These are phyloP conservation scores for Zonitis immaculata DNA, from an alignment of 2,888 invertebrate species.

Conservation along the genomic window DNA sequence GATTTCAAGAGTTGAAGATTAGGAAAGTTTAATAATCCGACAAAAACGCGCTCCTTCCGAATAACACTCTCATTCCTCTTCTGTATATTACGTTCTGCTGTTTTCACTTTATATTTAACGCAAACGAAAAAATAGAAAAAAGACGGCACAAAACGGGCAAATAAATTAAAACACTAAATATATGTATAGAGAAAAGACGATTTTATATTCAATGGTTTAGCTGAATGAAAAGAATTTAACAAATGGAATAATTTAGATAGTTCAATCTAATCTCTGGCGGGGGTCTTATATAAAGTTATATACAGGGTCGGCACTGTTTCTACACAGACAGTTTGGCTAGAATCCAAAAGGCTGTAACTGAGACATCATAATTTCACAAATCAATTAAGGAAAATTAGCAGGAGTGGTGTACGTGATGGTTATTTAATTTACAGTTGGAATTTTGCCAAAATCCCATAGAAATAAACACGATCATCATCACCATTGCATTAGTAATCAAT, in stretches of 20 bases:
- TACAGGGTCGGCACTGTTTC: too few species aligned
- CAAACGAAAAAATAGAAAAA: not conserved
- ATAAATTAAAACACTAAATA: not conserved
- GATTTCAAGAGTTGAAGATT: constrained; percentile 15
- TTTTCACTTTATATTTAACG: not conserved
- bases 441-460: constrained; percentile 14
- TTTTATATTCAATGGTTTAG: not conserved
- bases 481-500: too few species aligned
- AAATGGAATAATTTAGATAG: not conserved
- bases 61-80: not conserved
- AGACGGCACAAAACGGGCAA: not conserved
- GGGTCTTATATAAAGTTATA: not conserved
- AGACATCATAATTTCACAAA: constrained; percentile 28
- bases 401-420: constrained; percentile 21
- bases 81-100: not conserved
- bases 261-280: not conserved
- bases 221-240: not conserved
- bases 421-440: constrained; percentile 27
- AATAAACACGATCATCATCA: not conserved
- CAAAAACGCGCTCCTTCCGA: not conserved
- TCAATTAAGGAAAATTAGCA: constrained; percentile 26
- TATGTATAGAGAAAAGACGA: too few species aligned
- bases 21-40: constrained; percentile 17
- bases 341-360: constrained; percentile 28
- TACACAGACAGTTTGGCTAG: too few species aligned